Conservation (phyloP, 2,888 invertebrate genomes). For the Apoda limacodes region DNA sequence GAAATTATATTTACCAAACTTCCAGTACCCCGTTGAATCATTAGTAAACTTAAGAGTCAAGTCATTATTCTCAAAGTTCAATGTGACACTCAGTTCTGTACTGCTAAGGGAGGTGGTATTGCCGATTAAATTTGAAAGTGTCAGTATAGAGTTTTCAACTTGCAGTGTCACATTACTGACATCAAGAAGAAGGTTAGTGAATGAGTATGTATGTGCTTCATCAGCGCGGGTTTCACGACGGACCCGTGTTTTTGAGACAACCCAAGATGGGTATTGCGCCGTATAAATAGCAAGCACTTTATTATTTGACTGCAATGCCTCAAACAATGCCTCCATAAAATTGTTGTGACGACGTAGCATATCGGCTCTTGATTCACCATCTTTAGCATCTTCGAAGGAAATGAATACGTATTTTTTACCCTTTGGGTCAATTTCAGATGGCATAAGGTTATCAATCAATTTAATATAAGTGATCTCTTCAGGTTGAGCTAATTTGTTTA, state of each 20-base stretch:
- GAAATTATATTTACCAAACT: constrained; percentile 37
- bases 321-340: constrained; percentile 65
- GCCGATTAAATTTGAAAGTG: constrained; percentile 12
- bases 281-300: constrained; percentile 71
- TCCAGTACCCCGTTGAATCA: constrained; percentile 51
- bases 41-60: constrained; percentile 36
- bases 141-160: constrained; percentile 7
- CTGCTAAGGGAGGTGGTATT: constrained; percentile 19
- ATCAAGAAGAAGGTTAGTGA: constrained; percentile 35
- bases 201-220: constrained; percentile 10
- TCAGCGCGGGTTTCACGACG: constrained; percentile 33
- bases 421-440: constrained; percentile 40
- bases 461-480: constrained; percentile 39
- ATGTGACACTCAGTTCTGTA: constrained; percentile 24
- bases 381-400: constrained; percentile 67
- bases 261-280: constrained; percentile 65
- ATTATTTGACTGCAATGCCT: constrained; percentile 47
- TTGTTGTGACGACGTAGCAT: constrained; percentile 72
- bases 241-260: constrained; percentile 28
- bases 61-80: constrained; percentile 29
- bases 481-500: constrained; percentile 61
- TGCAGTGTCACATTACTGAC: constrained; percentile 21
- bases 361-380: constrained; percentile 62
- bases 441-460: constrained; percentile 46
- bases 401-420: constrained; percentile 66